A percentile compares a stretch with the other conserved stretches of the same genome.
Conservation (phyloP, 2,113 vertebrate species). For the Silurus glanis region DNA sequence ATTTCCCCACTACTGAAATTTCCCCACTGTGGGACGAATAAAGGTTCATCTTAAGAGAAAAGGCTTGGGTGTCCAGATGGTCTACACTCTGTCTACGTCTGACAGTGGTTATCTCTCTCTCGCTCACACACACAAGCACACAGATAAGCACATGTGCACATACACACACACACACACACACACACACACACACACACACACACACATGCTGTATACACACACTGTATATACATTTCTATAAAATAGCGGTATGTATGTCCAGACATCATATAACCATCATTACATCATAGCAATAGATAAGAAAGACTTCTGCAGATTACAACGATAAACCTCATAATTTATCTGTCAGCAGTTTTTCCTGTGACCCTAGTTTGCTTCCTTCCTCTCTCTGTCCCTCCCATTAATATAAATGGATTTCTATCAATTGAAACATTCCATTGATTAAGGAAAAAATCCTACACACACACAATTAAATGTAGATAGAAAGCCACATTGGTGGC, state of each 20-base stretch:
- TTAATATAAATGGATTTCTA: conserved; percentile 60
- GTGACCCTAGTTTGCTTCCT: not conserved
- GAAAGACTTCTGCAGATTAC: not conserved
- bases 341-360: conserved; percentile 57
- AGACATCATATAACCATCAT: not conserved
- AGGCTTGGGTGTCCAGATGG: conserved; percentile 61
- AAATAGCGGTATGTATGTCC: conserved; percentile 59
- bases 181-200: conserved; percentile 32
- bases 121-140: too few species aligned
- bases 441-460: conserved; percentile 45
- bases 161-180: not conserved
- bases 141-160: too few species aligned
- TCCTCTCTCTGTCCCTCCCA: conserved; percentile 57
- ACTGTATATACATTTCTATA: conserved; percentile 59
- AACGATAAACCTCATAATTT: not conserved
- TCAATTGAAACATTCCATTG: conserved; percentile 47
- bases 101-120: conserved; percentile 48
- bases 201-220: conserved; percentile 17
- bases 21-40: too few species aligned
- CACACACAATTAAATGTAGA: not conserved
- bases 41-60: too few species aligned
- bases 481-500: not conserved
- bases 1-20: too few species aligned
- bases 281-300: not conserved
- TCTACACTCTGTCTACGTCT: conserved; percentile 59